Evolutionary conservation across 1,140 invertebrate species (phyloP).

Genomic region (Halesus radiatus): DNA sequence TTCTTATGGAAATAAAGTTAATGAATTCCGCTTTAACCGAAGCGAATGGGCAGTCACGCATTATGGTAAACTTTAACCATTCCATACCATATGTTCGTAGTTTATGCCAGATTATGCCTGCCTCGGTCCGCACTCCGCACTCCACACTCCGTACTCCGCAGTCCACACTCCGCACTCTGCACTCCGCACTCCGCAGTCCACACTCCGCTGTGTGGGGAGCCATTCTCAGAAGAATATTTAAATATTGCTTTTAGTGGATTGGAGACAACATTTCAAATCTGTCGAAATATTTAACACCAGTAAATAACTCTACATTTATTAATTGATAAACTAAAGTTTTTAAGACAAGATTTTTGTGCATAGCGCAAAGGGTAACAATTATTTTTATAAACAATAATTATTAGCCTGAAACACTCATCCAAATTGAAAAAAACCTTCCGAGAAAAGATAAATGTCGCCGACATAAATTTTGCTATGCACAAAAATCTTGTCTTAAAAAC

Average conservation of each 20-base stretch:
- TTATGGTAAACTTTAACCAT: constrained; percentile 38
- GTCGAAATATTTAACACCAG: background rate
- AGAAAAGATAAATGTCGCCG: no score
- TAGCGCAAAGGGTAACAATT: no score
- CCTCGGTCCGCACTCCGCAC: background rate
- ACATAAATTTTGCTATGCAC: no score
- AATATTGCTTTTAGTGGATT: background rate
- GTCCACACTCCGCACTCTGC: background rate
- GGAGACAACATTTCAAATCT: background rate
- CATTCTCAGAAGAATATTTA: constrained; percentile 8
- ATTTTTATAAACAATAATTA: no score
- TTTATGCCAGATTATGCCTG: constrained; percentile 18
- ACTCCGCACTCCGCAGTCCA: background rate
- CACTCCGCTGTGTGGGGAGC: constrained; percentile 9
- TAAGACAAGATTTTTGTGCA: no score
- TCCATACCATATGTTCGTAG: constrained; percentile 28
- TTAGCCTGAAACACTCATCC: no score
- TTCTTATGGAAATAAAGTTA: constrained; percentile 38
- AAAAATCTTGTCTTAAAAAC: no score
- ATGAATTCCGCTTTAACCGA: constrained; percentile 45
- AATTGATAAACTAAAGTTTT: no score
- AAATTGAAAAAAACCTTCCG: no score
- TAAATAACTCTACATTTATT: background rate
- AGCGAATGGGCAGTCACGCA: constrained; percentile 47
- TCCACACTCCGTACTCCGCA: background rate